Conservation (phyloP, 2,888 invertebrate genomes). For the Exocentrus adspersus region DNA sequence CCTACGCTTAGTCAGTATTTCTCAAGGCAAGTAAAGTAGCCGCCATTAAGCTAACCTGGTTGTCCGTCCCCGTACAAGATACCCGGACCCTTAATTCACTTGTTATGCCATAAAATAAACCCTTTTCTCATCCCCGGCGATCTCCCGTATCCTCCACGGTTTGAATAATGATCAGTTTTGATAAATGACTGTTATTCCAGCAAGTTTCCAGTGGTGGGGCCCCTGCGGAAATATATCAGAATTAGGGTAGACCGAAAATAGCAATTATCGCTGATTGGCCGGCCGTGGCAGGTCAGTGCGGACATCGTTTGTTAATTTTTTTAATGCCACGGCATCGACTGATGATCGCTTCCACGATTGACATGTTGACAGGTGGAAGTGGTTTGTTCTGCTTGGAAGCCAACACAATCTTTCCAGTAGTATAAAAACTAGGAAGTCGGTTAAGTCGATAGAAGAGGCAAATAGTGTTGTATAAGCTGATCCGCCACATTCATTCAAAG, state of each 20-base stretch:
- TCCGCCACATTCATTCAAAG: too few relatives aligned
- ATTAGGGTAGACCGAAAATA: conserved; percentile 7
- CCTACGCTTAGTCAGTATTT: too few relatives aligned
- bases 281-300: conserved; percentile 3
- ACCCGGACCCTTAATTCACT: conserved; percentile 25
- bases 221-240: conserved; percentile 11
- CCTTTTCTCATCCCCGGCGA: conserved; percentile 19
- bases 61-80: conserved; percentile 16
- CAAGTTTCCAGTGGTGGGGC: conserved; percentile 17
- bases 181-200: conserved; percentile 26
- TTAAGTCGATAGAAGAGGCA: too few relatives aligned
- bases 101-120: conserved; percentile 28
- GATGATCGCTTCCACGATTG: background rate
- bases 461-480: too few relatives aligned
- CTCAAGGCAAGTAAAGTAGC: conserved; percentile 7
- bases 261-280: conserved; percentile 20
- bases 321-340: background rate
- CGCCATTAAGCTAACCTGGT: background rate
- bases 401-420: too few relatives aligned
- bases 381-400: background rate
- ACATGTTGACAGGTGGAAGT: background rate
- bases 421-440: too few relatives aligned
- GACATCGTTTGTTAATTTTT: conserved; percentile 6
- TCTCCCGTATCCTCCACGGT: conserved; percentile 10
- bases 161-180: conserved; percentile 27